Evolutionary conservation across 2,797 vertebrate species (phyloP), one percentile per base, ranked within the genome.

Genomic region (Somateria mollissima): DNA sequence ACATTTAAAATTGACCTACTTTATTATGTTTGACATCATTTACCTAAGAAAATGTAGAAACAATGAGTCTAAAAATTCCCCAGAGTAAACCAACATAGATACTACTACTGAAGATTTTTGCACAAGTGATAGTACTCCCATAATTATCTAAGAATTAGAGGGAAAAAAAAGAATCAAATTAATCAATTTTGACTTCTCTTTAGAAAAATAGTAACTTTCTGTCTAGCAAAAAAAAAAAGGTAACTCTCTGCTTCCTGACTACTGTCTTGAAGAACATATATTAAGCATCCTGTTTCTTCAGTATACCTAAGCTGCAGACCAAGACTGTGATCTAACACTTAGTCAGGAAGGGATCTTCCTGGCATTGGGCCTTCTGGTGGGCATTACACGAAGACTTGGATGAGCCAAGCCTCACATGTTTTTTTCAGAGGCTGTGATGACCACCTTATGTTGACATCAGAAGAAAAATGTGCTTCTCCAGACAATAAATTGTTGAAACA

Each of bases 401-500:
- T 93, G 90, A 96, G 77, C 61, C 43, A 94, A 90, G 64, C 65
- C 92, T 94, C 94, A 92, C 81, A 93, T 95, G 84, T 66, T 93
- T 95, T 39, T 80, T 94, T 87, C 87, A 93, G 93, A 80, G 54
- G 39, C 78, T 83, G 10, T 58, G 81, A 92, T 74, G 81, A 89
- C 87, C 94, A 91, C 87, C 84, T 87, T 83, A 95, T 96, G 96
- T 92, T 89, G 96, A 92, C 88, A 93, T 69, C 93, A 94, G 95
- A 95, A 96, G 84, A 96, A 86, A 92, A 9, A 10, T 25, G 76
- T 85, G 51, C 91, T 78, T 95, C 89, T 94, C 60, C 83, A 80
- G 82, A 95, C 80, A 97, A 92, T 89, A 86, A 94, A 92, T 45
- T 96, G 66, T 96, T 94, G 97, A 95, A 97, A 97, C 85, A 95